Conservation (phyloP, 2,797 vertebrate species). For the Mormyrops boulengeri region DNA sequence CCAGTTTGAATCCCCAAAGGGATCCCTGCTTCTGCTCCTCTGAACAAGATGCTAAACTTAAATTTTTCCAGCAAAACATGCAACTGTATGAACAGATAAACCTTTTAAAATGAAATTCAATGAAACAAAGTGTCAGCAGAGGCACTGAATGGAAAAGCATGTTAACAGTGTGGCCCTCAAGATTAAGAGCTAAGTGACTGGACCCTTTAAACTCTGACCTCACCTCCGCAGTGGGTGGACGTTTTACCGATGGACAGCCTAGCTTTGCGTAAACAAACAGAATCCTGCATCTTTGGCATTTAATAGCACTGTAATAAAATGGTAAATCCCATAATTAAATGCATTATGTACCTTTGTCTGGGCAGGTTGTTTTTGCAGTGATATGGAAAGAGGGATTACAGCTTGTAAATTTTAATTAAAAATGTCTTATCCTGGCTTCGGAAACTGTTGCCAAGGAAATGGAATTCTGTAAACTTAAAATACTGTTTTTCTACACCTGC, state of each 20-base stretch:
- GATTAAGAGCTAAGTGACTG: neutral
- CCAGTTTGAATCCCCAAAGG: neutral
- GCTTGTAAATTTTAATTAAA: constrained; percentile 10
- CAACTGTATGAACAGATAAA: neutral
- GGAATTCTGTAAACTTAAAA: neutral
- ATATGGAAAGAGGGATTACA: neutral
- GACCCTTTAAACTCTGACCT: neutral
- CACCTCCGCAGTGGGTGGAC: neutral
- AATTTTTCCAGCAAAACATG: neutral
- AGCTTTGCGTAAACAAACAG: neutral
- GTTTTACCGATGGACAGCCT: neutral
- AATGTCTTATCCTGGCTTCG: neutral
- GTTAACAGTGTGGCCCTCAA: neutral
- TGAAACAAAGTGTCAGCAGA: neutral
- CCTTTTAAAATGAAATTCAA: neutral
- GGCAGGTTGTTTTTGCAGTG: neutral
- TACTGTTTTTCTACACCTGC: neutral
- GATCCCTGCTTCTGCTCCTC: neutral
- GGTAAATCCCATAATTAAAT: neutral
- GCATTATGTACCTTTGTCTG: neutral
- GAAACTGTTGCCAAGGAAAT: neutral
- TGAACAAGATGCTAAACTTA: neutral
- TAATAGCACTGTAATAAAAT: neutral
- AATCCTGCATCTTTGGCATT: neutral
- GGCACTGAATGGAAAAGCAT: neutral